Percentiles rank a stretch among this genome's conserved stretches.
phyloP scores from a whole-genome alignment of 2,113 vertebrate genomes.

The Cebus imitator region DNA sequence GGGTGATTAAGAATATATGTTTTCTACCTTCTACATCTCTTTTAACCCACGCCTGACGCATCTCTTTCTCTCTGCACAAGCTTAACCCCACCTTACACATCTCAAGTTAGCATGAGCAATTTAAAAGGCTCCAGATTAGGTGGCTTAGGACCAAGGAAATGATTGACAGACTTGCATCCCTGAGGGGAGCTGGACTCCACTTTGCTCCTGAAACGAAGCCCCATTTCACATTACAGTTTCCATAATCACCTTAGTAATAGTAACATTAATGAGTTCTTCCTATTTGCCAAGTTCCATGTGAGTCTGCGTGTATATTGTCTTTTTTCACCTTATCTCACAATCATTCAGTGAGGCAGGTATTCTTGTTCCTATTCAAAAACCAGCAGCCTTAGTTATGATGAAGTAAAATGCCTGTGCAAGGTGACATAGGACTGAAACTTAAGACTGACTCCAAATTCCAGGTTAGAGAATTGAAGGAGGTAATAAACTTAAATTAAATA shows the following conservation, averaged over 20 bases:
- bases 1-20: not conserved
- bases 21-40: not conserved
- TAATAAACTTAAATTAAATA: not conserved
- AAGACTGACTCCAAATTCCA: not conserved
- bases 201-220: not conserved
- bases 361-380: not conserved
- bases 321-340: not conserved
- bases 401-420: not conserved
- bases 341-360: not conserved
- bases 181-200: not conserved
- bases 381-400: not conserved
- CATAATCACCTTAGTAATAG: not conserved
- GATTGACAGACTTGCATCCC: not conserved
- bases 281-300: not conserved
- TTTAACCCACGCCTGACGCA: not conserved
- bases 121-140: not conserved
- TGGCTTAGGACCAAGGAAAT: not conserved
- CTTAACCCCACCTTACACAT: not conserved
- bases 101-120: not conserved
- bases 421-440: not conserved
- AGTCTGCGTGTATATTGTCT: not conserved
- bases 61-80: not conserved
- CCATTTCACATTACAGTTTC: not conserved
- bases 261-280: not conserved
- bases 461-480: not conserved